A percentile compares a stretch with the other conserved stretches of the same genome.
phyloP scores from a whole-genome alignment of 2,797 vertebrate genomes.

The Lateolabrax maculatus region DNA sequence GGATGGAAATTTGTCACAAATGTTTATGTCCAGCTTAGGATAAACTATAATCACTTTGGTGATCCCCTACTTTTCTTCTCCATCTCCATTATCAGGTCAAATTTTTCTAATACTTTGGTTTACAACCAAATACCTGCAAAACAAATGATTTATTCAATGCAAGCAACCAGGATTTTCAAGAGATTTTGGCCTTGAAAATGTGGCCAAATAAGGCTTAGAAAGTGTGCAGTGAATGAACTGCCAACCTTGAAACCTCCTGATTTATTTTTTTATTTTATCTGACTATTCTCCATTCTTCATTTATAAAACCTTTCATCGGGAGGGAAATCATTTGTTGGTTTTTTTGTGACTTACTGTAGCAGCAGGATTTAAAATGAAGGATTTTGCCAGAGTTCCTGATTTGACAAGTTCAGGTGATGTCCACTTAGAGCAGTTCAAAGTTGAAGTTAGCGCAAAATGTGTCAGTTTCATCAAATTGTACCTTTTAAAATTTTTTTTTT shows the following conservation, averaged over 20 bases:
- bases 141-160: neutral
- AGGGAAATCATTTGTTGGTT: neutral
- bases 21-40: no score
- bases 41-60: no score
- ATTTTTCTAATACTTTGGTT: neutral
- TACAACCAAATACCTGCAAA: neutral
- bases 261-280: neutral
- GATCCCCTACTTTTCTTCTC: no score
- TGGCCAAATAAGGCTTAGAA: neutral
- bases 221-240: neutral
- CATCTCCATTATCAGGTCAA: neutral
- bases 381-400: neutral
- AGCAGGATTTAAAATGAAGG: constrained; percentile 1
- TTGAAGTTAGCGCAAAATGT: neutral
- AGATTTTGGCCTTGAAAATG: neutral
- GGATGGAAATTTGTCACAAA: no score
- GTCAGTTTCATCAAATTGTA: neutral
- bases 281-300: neutral
- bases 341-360: neutral
- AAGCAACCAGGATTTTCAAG: neutral
- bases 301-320: neutral
- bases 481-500: neutral
- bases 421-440: neutral
- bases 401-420: neutral
- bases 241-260: neutral